Evolutionary conservation across 2,113 vertebrate species (phyloP), one percentile per base, ranked within the genome.

Genomic region (Carassius carassius): DNA sequence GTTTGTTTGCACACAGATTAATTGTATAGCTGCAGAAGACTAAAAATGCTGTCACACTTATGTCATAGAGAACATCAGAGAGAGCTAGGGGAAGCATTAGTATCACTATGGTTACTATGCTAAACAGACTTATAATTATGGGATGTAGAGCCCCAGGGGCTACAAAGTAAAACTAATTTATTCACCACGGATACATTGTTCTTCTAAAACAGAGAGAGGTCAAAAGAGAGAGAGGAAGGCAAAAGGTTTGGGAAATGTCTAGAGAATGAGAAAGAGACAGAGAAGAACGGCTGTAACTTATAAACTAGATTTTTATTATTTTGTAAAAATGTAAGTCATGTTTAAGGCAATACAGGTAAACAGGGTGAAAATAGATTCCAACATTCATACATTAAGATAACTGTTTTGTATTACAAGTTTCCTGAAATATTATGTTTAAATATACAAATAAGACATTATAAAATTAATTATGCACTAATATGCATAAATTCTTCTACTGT

Each of bases 101-200:
- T 10, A 49, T 74, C 72, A 25, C 44, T 6, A 0, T 74, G 41
- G 72, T 74, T 47, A 74, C 41, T n/a, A 74, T 74, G 72, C 72
- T 74, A 74, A 74, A 74, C 13, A 74, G 72, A 47, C 72, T 25
- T 49, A 74, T 49, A 74, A 74, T 74, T 74, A 74, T 74, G 72
- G 72, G 72, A 74, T 74, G 72, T 74, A 41, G 44, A 16, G 41
- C 72, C 72, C 37, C 41, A n/a, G 21, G 65, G 41, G 72, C 72
- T 49, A 5, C 72, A 16, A 49, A 25, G 72, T 74, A 49, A 74
- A 49, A 74, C 21, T 74, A 74, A 74, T 74, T 49, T 74, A 74
- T 74, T 44, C 72, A 74, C 19, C 72, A 74, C 35, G 23, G 72
- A 74, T 44, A 23, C 72, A 74, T 74, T 74, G 72, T 74, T 74